Percentiles rank a stretch among this genome's conserved stretches.
Evolutionary conservation across 2,797 vertebrate species (phyloP).

Genomic region (Cheirogaleus major): DNA sequence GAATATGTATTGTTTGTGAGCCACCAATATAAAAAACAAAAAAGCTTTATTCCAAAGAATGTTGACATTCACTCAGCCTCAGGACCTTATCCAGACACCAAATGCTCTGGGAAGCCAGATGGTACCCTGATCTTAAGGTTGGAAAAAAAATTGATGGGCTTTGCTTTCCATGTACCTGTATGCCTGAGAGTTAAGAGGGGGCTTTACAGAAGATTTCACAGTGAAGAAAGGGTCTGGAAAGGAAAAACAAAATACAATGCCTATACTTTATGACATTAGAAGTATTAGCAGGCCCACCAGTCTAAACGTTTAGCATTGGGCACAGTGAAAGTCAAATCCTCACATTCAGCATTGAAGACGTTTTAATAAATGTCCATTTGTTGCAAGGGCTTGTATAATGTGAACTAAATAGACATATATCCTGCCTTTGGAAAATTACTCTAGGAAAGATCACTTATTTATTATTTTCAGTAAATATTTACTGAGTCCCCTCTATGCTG

Average conservation of each 20-base stretch:
- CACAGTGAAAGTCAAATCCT: neutral
- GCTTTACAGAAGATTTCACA: neutral
- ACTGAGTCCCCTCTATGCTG: too few relatives aligned
- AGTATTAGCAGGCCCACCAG: too few relatives aligned
- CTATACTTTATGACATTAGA: neutral
- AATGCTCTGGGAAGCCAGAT: conserved; percentile 58
- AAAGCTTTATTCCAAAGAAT: conserved; percentile 41
- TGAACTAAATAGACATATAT: neutral
- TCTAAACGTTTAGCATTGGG: neutral
- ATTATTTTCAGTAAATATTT: neutral
- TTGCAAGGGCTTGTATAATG: neutral
- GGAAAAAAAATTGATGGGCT: neutral
- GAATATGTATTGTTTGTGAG: conserved; percentile 71
- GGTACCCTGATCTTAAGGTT: conserved; percentile 44
- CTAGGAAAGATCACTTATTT: neutral
- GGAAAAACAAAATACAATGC: neutral
- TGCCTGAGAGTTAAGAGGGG: neutral
- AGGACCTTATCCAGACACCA: conserved; percentile 42
- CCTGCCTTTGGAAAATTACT: neutral
- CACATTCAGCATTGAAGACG: neutral
- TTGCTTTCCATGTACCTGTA: conserved; percentile 28
- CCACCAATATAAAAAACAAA: neutral
- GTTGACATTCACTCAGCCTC: conserved; percentile 43
- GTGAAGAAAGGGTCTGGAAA: neutral
- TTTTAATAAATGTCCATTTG: neutral